Percentiles rank a stretch among this genome's conserved stretches.
Evolutionary conservation across 2,797 vertebrate genomes (phyloP).

Genomic region (Bovichtus diacanthus): DNA sequence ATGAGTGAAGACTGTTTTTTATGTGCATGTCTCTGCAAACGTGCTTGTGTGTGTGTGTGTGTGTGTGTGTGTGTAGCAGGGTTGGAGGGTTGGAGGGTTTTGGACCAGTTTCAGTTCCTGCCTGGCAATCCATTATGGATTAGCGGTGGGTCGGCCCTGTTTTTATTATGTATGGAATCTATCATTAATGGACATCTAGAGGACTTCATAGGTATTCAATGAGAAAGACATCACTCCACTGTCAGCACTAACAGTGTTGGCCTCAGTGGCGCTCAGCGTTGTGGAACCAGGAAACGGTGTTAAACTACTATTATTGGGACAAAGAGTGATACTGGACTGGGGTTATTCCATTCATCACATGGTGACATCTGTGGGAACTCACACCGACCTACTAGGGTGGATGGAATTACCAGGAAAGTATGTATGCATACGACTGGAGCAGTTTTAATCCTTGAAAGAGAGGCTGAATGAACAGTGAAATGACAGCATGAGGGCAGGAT

Average conservation of each 20-base stretch:
- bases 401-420: constrained; percentile 12
- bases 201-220: constrained; percentile 78
- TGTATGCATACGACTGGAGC: background rate
- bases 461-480: background rate
- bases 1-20: constrained; percentile 63
- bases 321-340: constrained; percentile 42
- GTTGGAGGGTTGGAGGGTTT: constrained; percentile 7
- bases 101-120: constrained; percentile 68
- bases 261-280: constrained; percentile 59
- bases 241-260: constrained; percentile 65
- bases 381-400: background rate
- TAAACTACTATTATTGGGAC: constrained; percentile 67
- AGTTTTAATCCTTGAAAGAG: background rate
- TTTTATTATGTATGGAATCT: constrained; percentile 75
- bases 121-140: constrained; percentile 71
- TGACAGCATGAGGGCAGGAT: background rate
- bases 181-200: constrained; percentile 78
- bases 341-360: constrained; percentile 57
- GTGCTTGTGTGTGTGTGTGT: constrained; percentile 31
- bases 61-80: constrained; percentile 10
- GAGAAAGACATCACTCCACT: constrained; percentile 72
- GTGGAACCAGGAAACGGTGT: constrained; percentile 64
- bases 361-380: constrained; percentile 30
- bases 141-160: constrained; percentile 60
- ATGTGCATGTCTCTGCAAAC: constrained; percentile 67